Percentiles rank a stretch among this genome's conserved stretches.
These are phyloP conservation scores for Montipora foliosa DNA, from an alignment of 64 coral and sea anemone genomes.

Conservation along the genomic window DNA sequence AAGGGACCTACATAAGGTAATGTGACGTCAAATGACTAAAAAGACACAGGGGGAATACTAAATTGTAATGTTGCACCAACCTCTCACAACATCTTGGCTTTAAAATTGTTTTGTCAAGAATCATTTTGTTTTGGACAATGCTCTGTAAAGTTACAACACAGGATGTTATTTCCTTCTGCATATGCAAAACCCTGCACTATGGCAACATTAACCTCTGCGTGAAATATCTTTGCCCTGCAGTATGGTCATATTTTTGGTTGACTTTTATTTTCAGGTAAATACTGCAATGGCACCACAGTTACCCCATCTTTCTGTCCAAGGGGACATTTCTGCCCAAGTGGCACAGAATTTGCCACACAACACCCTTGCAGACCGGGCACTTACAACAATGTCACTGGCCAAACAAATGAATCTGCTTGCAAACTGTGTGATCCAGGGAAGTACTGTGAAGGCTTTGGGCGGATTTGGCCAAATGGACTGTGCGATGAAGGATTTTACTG, in stretches of 20 bases:
- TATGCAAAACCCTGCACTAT: no score
- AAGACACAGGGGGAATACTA: no score
- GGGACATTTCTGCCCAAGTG: slow-evolving; percentile 87
- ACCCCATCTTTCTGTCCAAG: slow-evolving; percentile 74
- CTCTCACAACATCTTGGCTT: no score
- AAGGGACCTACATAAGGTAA: no score
- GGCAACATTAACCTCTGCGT: no score
- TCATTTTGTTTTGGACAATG: background rate
- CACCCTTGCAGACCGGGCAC: slow-evolving; percentile 91
- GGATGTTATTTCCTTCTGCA: no score
- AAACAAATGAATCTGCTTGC: slow-evolving; percentile 73
- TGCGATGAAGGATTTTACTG: slow-evolving; percentile 97
- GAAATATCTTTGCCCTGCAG: no score
- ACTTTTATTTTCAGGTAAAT: slow-evolving; percentile 72
- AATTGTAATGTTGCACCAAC: no score
- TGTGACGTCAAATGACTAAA: no score
- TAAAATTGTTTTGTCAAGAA: no score
- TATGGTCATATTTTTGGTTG: no score
- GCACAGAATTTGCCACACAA: slow-evolving; percentile 83
- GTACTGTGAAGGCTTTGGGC: slow-evolving; percentile 85
- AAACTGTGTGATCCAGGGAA: slow-evolving; percentile 84
- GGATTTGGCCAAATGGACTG: slow-evolving; percentile 73
- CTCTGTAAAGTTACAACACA: no score
- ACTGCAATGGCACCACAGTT: slow-evolving; percentile 84
- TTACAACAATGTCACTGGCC: slow-evolving; percentile 88